Evolutionary conservation across 2,888 invertebrate species (phyloP).

Genomic region (Esperia sulphurella): DNA sequence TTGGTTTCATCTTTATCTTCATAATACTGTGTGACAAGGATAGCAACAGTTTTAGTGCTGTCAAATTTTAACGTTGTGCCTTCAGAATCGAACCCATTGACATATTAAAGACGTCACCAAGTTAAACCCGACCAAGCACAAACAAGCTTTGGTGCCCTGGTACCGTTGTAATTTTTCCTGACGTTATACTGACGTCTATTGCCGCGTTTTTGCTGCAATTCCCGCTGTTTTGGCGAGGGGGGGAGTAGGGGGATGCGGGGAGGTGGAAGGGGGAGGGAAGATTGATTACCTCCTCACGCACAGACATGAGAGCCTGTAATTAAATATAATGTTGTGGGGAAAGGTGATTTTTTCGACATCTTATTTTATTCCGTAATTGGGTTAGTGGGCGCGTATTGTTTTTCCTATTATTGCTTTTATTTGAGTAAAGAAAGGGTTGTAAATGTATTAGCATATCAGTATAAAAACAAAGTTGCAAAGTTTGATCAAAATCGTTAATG

Average conservation of each 20-base stretch:
- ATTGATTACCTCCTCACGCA: slow-evolving; percentile 56
- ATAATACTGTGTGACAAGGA: no score
- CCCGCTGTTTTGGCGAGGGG: background rate
- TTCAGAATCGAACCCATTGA: no score
- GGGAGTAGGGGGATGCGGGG: background rate
- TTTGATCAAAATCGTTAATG: no score
- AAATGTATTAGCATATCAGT: no score
- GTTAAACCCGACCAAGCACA: no score
- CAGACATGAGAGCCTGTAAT: slow-evolving; percentile 52
- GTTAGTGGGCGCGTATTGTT: slow-evolving; percentile 2
- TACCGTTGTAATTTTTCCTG: no score
- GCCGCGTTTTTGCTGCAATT: slow-evolving; percentile 1
- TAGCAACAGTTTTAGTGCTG: no score
- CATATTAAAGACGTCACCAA: no score
- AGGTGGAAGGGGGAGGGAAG: slow-evolving; percentile 25
- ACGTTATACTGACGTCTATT: background rate
- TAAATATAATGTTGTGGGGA: slow-evolving; percentile 51
- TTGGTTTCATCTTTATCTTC: no score
- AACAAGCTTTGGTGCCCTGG: no score
- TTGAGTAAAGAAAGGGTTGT: background rate
- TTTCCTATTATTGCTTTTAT: background rate
- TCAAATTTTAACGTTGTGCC: no score
- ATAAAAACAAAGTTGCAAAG: no score
- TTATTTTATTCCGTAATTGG: slow-evolving; percentile 8
- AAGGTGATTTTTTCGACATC: slow-evolving; percentile 15